Base-by-base conservation (phyloP, 2,888 invertebrate species). In the Drosophila koepferae region DNA sequence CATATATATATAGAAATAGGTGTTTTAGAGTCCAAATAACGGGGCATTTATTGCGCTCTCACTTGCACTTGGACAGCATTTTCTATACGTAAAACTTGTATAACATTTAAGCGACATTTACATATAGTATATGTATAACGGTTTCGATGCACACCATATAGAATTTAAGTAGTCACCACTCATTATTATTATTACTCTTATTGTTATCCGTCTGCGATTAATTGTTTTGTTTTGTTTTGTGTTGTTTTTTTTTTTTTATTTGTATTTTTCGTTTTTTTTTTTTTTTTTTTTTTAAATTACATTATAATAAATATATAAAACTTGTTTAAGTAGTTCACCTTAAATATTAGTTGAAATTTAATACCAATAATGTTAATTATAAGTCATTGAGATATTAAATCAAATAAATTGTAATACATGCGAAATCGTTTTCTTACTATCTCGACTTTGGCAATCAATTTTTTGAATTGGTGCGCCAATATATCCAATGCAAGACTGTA, bases 321-420 rank as follows among this genome's bases (percentile, higher is more conserved):
- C 48, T 43, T 65, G 43, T 63, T 72, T 60, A 38, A 55, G 46
- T 73, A 69, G 56, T 73, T 69, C 64, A 65, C 60, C 63, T 54
- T 59, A 63, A 62, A 64, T 43, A 81, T 84, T 81, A 74, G 80
- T 70, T 83, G 54, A 74, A 70, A 68, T 81, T 71, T 31, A 56
- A 72, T 64, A 55, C 60, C 61, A 65, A 73, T 73, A 79, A 69
- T 76, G 62, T 76, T 63, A 66, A 62, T 38, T 46, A 53, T 79
- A 76, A 76, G 78, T 72, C 72, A 72, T 63, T 49, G 56, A 77
- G 61, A 73, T 76, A 79, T 76, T 67, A 67, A 70, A 72, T 63
- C 48, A 72, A 78, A 79, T 78, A 79, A 73, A 80, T 80, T 73
- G 72, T 70, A 79, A 72, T 66, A 68, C 65, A 58, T 67, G 34